Percentiles rank a stretch among this genome's conserved stretches.
Conservation (phyloP, 37 sponge, comb jelly and placozoan species). For the Haliclona indistincta region DNA sequence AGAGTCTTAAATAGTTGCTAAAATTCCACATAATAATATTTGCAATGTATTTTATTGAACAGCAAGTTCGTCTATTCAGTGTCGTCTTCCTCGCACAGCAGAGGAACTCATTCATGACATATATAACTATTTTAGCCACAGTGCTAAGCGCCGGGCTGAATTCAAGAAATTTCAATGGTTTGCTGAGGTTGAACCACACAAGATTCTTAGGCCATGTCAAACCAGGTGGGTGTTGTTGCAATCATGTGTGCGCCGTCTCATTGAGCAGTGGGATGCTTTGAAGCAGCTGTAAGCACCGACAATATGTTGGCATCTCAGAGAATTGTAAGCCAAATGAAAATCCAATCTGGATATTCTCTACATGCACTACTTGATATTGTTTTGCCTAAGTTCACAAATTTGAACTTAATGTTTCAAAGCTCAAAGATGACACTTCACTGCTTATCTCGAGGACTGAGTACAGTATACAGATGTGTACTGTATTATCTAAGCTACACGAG, state of each 20-base stretch:
- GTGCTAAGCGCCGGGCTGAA: constrained; percentile 37
- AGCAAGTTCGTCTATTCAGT: too few relatives aligned
- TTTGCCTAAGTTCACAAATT: constrained; percentile 35
- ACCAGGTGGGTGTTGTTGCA: constrained; percentile 41
- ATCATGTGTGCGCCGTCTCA: constrained; percentile 7
- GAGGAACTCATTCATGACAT: constrained; percentile 47
- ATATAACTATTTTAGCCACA: constrained; percentile 28
- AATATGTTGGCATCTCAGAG: constrained; percentile 24
- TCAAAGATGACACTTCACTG: constrained; percentile 3
- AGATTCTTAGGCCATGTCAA: constrained; percentile 23
- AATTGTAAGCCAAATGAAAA: constrained; percentile 17
- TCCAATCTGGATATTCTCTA: constrained; percentile 39
- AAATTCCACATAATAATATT: too few relatives aligned
- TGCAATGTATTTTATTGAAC: too few relatives aligned
- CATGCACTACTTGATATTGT: constrained; percentile 10
- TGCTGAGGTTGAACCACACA: constrained; percentile 24
- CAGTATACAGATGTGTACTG: constrained; percentile 29
- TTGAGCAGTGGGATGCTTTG: constrained; percentile 54
- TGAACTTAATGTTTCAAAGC: constrained; percentile 31
- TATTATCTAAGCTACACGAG: too few relatives aligned
- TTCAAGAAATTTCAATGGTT: constrained; percentile 30
- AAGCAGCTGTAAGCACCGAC: constrained; percentile 4
- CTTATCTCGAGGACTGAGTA: constrained; percentile 1
- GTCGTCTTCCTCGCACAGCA: constrained; percentile 25
- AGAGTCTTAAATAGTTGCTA: too few relatives aligned